A percentile compares a stretch with the other conserved stretches of the same genome.
Conservation (phyloP, 2,113 vertebrate genomes). For the Pachycephala philippinensis region DNA sequence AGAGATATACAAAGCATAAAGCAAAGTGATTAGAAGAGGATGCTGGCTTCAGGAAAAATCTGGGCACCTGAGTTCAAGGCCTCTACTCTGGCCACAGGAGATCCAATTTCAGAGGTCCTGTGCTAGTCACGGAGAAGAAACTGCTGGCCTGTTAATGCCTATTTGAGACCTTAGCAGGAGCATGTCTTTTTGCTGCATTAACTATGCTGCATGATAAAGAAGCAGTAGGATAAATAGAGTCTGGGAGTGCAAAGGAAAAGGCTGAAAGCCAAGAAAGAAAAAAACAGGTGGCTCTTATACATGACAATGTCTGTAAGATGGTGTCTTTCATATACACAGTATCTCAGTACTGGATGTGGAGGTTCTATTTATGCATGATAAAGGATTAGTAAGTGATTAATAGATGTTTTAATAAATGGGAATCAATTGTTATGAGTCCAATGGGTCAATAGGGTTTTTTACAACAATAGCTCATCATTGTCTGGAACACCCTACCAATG, state of each 20-base stretch:
- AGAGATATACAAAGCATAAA: background rate
- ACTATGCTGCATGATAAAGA: background rate
- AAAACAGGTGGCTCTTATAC: background rate
- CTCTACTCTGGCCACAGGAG: background rate
- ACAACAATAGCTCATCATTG: background rate
- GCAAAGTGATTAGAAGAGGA: background rate
- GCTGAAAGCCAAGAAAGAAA: background rate
- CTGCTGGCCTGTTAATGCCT: background rate
- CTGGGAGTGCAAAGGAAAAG: background rate
- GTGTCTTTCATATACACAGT: background rate
- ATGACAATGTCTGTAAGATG: background rate
- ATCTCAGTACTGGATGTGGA: background rate
- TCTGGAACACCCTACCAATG: background rate
- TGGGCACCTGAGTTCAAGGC: background rate
- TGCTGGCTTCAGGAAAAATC: background rate
- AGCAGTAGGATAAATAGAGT: background rate
- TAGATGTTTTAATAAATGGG: background rate
- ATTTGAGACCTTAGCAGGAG: background rate
- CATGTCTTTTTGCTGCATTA: background rate
- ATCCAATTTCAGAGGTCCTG: background rate
- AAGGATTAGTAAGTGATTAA: constrained; percentile 20
- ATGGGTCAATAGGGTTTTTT: background rate
- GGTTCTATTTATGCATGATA: background rate
- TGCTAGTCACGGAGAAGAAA: background rate
- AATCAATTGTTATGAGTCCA: background rate